Percentiles rank a stretch among this genome's conserved stretches.
These are phyloP conservation scores for Apamea anceps DNA, from an alignment of 2,888 invertebrate species.

Conservation along the genomic window DNA sequence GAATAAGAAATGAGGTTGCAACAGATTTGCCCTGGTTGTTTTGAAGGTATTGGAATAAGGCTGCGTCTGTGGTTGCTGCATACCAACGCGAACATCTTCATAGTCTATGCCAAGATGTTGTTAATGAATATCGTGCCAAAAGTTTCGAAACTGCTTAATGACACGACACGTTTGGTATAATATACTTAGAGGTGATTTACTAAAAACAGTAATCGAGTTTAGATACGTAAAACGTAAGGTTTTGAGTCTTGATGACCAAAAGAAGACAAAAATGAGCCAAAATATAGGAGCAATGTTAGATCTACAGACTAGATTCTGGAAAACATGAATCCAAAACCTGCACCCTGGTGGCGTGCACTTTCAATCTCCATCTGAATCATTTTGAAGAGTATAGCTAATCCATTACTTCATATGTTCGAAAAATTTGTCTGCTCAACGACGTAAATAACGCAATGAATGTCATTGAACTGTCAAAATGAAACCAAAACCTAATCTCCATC, in stretches of 20 bases:
- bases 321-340: no score
- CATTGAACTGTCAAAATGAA: background rate
- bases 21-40: constrained; percentile 48
- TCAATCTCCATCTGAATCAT: no score
- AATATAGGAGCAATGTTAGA: background rate
- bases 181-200: background rate
- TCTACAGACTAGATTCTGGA: no score
- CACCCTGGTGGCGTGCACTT: no score
- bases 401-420: no score
- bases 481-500: background rate
- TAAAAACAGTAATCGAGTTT: background rate
- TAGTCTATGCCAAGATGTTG: constrained; percentile 40
- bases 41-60: constrained; percentile 30
- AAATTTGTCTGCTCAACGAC: no score
- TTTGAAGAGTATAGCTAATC: no score
- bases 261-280: background rate
- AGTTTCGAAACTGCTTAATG: constrained; percentile 44
- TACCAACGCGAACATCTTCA: constrained; percentile 29
- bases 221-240: background rate
- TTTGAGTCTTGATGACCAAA: background rate
- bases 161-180: constrained; percentile 5
- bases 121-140: constrained; percentile 49
- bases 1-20: constrained; percentile 54
- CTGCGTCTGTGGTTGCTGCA: constrained; percentile 24
- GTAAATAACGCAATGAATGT: no score